phyloP scores from a whole-genome alignment of 1,140 invertebrate genomes.

The Muscidifurax raptorellus region DNA sequence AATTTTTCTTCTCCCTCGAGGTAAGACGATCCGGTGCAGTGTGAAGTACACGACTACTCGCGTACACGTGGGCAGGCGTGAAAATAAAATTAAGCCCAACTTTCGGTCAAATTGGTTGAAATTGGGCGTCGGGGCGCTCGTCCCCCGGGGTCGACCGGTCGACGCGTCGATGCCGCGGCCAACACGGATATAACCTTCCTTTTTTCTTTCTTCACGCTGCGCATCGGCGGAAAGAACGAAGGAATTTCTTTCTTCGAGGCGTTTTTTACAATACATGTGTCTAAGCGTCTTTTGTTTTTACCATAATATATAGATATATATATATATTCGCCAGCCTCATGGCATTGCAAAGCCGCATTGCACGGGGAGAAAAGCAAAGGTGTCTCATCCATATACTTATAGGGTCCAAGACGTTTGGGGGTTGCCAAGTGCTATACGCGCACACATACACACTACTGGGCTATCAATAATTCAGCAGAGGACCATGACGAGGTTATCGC shows the following conservation, averaged over 20 bases:
- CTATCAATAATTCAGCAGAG: conserved; percentile 72
- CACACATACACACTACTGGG: too few species aligned
- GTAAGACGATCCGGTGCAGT: conserved; percentile 42
- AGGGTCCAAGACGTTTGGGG: not conserved
- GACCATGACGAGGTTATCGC: conserved; percentile 68
- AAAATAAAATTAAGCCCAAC: conserved; percentile 79
- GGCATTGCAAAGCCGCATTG: too few species aligned
- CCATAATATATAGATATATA: too few species aligned
- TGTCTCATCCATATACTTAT: not conserved
- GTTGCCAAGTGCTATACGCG: conserved; percentile 37
- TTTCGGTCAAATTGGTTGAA: conserved; percentile 79
- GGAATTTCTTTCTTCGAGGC: not conserved
- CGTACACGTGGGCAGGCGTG: conserved; percentile 67
- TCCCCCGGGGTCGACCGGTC: conserved; percentile 61
- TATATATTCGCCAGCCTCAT: too few species aligned
- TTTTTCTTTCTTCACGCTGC: conserved; percentile 12
- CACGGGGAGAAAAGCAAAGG: too few species aligned
- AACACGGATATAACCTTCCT: conserved; percentile 4
- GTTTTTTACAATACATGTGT: not conserved
- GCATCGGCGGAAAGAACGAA: not conserved
- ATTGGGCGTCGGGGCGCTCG: conserved; percentile 73
- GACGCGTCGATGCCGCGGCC: not conserved
- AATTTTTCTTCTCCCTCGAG: conserved; percentile 46
- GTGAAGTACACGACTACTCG: conserved; percentile 56
- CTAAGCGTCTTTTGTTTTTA: not conserved